Base-by-base conservation (phyloP, 1,140 invertebrate species). In the Liolophura sinensis region DNA sequence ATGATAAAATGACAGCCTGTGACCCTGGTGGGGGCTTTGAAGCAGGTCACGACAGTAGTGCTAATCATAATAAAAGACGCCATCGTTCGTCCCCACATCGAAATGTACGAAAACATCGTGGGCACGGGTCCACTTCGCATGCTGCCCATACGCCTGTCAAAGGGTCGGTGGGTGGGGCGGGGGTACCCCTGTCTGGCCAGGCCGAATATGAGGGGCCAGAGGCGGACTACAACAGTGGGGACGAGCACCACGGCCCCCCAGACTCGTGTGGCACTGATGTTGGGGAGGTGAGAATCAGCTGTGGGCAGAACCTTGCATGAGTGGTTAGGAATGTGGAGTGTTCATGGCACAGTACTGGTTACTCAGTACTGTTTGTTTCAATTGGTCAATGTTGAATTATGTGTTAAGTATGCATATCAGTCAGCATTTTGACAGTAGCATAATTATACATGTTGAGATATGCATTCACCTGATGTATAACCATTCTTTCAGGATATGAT, bases 161-260 rank as follows among this genome's bases (percentile, higher is more conserved):
- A n/a, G 4, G 25, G 62, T 22, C 65, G 64, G 54, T 49, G 58
- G 27, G 62, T 65, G 0, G 55, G 61, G n/a, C 54, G 62, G 18
- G 62, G 71, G 12, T 62, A 65, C 46, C 74, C 77, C 50, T 74
- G 72, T 52, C 74, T 77, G 40, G 77, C 24, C 16, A 79, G 47
- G 15, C 55, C n/a, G 49, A 40, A 11, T 63, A 70, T 40, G 73
- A 74, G 50, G 77, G 82, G 57, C 80, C 83, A 75, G 59, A 75
- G 69, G 74, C 86, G 72, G 90, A 90, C 7, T 92, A 92, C 68
- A 93, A 93, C 73, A 92, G 91, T 73, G 91, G 89, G 31, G 91
- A 93, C 81, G 92, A 92, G 79, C 91, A 92, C 76, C 87, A 87
- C 40, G 85, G 77, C 25, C 87, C 89, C 69, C 84, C 84, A 68